These are phyloP conservation scores for Sphaeramia orbicularis DNA, from an alignment of 2,797 vertebrate genomes.

Conservation along the genomic window DNA sequence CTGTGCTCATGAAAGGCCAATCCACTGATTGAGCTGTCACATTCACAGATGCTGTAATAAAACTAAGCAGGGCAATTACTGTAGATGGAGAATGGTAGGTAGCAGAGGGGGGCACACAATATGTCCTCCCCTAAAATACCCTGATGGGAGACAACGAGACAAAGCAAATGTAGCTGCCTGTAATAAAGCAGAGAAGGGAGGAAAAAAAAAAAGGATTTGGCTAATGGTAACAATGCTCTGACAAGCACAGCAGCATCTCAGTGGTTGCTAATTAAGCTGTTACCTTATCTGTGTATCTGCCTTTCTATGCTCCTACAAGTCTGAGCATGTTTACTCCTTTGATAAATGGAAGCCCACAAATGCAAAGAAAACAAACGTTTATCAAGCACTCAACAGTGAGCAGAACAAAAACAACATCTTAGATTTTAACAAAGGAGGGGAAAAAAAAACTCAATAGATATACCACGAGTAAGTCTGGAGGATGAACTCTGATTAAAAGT, in stretches of 20 bases:
- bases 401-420: slow-evolving; percentile 15
- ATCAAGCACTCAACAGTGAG: slow-evolving; percentile 14
- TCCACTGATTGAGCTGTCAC: slow-evolving; percentile 79
- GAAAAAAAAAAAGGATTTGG: not conserved
- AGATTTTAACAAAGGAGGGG: slow-evolving; percentile 1
- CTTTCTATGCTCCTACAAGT: slow-evolving; percentile 15
- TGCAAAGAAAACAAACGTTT: slow-evolving; percentile 32
- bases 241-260: slow-evolving; percentile 40
- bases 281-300: slow-evolving; percentile 33
- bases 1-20: slow-evolving; percentile 73
- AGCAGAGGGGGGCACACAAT: slow-evolving; percentile 46
- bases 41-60: slow-evolving; percentile 80
- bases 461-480: not conserved
- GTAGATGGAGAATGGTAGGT: slow-evolving; percentile 67
- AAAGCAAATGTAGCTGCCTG: slow-evolving; percentile 68
- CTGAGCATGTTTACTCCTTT: not conserved
- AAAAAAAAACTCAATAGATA: not conserved
- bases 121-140: slow-evolving; percentile 65
- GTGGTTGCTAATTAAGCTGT: slow-evolving; percentile 48
- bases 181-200: slow-evolving; percentile 56
- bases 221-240: slow-evolving; percentile 45
- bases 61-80: slow-evolving; percentile 84
- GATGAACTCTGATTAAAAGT: not conserved
- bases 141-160: slow-evolving; percentile 67
- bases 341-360: slow-evolving; percentile 16